phyloP scores from a whole-genome alignment of 1,140 invertebrate species.

The Bombus fervidus region DNA sequence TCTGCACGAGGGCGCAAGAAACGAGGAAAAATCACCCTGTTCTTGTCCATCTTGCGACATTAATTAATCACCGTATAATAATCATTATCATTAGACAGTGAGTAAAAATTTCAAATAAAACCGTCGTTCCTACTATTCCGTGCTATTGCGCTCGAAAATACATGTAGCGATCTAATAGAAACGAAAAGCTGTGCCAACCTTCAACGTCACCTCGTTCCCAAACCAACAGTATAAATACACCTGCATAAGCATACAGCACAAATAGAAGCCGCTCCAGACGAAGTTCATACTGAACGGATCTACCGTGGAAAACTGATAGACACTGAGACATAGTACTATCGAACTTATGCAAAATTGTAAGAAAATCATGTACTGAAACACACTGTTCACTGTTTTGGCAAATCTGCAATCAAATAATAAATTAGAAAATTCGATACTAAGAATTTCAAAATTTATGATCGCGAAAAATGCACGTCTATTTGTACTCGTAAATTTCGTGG shows the following conservation, averaged over 20 bases:
- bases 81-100: background rate
- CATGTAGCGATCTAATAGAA: background rate
- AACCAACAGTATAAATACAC: constrained; percentile 84
- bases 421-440: background rate
- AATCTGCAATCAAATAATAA: constrained; percentile 28
- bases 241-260: constrained; percentile 67
- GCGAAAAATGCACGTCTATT: background rate
- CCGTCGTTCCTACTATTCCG: background rate
- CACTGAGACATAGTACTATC: constrained; percentile 53
- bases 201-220: constrained; percentile 83
- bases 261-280: constrained; percentile 51
- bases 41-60: background rate
- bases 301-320: constrained; percentile 67
- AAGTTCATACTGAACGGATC: constrained; percentile 77
- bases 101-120: background rate
- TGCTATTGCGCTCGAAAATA: background rate
- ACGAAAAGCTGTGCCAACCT: constrained; percentile 72
- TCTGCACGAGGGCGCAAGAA: background rate
- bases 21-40: background rate
- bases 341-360: constrained; percentile 59
- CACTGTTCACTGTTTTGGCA: constrained; percentile 16
- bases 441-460: background rate
- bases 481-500: constrained; percentile 55
- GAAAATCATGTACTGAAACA: constrained; percentile 54
- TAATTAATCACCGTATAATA: too few relatives aligned